Base-by-base conservation (phyloP, 2,797 vertebrate species). In the Leptatherina wallacei region DNA sequence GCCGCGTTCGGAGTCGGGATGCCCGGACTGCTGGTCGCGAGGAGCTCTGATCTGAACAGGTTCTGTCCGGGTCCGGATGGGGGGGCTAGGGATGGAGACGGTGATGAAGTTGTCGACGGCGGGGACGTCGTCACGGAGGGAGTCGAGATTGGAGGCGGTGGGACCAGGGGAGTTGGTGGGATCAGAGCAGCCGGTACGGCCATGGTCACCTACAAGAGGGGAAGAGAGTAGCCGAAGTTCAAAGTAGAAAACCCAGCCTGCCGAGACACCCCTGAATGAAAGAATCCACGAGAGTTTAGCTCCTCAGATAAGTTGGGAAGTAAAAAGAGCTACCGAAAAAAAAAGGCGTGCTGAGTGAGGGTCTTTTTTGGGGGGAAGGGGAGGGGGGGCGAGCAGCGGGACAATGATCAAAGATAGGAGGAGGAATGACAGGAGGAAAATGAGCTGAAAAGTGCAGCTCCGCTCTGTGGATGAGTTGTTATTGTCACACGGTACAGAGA, bases 101-200 rank as follows among this genome's bases (percentile, higher is more conserved):
- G 95, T 57, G 96, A 96, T 71, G 97, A 97, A 90, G 96, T 95
- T 87, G 96, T 93, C 80, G 96, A 96, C 81, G 96, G 94, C 77
- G 96, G 95, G 77, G 95, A 96, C 83, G 94, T 95, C 79, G 95
- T 95, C 71, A 94, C 91, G 76, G 95, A 94, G 71, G 95, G 94
- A 91, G 95, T 95, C 88, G 96, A 95, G 93, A 97, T 95, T 90
- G 95, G 95, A 93, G 96, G 95, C 85, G 94, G 96, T 57, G 94
- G 95, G 78, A 96, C 95, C 92, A 97, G 95, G 89, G 95, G 94
- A 91, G 95, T 94, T 84, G 96, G 95, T 88, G 97, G 96, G 94
- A 99, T 96, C 91, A 99, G 93, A 94, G 97, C 96, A 95, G 96
- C 96, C 96, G 97, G 96, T 85, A 96, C 96, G 92, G 97, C 97